Base-by-base conservation (phyloP, 2,888 invertebrate genomes). In the Ennomos fuscantarius region DNA sequence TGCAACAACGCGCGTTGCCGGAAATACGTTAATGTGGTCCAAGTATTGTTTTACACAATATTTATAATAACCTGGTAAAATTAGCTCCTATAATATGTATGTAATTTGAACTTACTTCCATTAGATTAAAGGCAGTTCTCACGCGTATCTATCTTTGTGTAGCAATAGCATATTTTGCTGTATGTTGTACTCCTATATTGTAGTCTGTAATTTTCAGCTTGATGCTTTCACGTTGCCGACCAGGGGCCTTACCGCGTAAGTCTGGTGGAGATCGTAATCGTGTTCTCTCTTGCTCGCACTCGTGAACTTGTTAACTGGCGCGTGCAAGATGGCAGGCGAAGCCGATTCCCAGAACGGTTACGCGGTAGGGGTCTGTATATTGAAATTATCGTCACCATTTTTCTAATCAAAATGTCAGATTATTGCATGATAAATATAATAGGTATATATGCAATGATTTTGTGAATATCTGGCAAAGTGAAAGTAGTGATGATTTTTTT, bases 1-100 rank as follows among this genome's bases (percentile, higher is more conserved):
- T 62, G 65, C 63, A 58, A 60, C 55, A 62, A 41, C 46, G 39
- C 52, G 49, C 45, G 56, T 61, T 59, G 62, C 40, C 43, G 53
- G 46, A 51, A 40, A 50, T 60, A 55, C 51, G 55, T 62, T 24
- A 47, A 34, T 48, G 60, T 42, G 51, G 56, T 59, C 53, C 58
- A 59, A 49, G 47, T 57, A 43, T 57, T 57, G 52, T 45, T 59
- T 53, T 45, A 59, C 40, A 24, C 58, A 41, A 59, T 59, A 41
- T 49, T 53, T 49, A 15, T 41, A 51, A 45, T 45, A 36, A 39
- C 40, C 42, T 42, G 46, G 46, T 42, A 50, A 57, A 33, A 34
- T 40, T 46, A 51, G 9, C 9, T 9, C 5, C 15, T 40, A 15
- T 12, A 12, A 15, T 40, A 13, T 15, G 34, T 44, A 43, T 39